Percentiles rank a stretch among this genome's conserved stretches.
Evolutionary conservation across 2,797 vertebrate species (phyloP).

Genomic region (Crenichthys baileyi): DNA sequence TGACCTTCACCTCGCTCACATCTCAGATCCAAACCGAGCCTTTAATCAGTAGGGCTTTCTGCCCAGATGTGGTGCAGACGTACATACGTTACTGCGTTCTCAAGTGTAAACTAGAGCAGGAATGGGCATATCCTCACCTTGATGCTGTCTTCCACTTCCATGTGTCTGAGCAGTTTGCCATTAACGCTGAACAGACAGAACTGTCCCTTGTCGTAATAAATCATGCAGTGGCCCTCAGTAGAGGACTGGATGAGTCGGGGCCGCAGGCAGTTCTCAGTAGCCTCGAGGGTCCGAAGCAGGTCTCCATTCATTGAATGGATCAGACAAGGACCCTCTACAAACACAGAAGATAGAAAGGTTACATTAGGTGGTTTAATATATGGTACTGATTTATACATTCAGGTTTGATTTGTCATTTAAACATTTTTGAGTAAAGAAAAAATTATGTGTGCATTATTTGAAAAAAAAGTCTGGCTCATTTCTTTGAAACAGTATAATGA

Average conservation of each 20-base stretch:
- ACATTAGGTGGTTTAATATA: background rate
- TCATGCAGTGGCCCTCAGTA: conserved; percentile 92
- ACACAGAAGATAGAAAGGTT: background rate
- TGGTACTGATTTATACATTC: background rate
- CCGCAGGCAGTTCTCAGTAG: conserved; percentile 82
- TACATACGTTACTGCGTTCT: conserved; percentile 22
- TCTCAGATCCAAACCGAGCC: conserved; percentile 38
- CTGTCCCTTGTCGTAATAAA: conserved; percentile 93
- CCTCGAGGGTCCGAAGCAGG: conserved; percentile 92
- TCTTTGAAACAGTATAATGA: background rate
- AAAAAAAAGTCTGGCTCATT: background rate
- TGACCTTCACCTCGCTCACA: conserved; percentile 46
- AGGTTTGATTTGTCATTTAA: background rate
- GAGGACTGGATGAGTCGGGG: conserved; percentile 94
- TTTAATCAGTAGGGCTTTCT: conserved; percentile 68
- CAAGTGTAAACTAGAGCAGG: background rate
- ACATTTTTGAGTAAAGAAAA: too few relatives aligned
- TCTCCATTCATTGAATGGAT: conserved; percentile 99
- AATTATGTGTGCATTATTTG: background rate
- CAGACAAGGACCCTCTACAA: conserved; percentile 94
- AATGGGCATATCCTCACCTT: conserved; percentile 77
- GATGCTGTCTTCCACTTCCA: conserved; percentile 91
- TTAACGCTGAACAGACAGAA: conserved; percentile 96
- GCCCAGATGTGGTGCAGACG: conserved; percentile 50
- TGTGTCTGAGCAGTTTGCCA: conserved; percentile 89